A percentile compares a stretch with the other conserved stretches of the same genome.
Evolutionary conservation across 2,888 invertebrate genomes (phyloP).

Genomic region (Amorpha juglandis): DNA sequence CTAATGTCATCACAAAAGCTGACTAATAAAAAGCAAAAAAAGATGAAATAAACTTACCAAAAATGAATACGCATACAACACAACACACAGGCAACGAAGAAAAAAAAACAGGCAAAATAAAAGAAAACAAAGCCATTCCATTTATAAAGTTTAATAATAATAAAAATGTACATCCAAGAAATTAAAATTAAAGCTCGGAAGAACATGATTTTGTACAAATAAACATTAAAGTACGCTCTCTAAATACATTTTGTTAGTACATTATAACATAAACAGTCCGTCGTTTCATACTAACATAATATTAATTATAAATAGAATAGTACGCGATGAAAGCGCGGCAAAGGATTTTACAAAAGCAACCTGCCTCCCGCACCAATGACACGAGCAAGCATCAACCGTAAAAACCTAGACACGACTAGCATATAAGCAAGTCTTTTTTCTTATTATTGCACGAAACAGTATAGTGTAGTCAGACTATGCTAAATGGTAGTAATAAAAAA

Average conservation of each 20-base stretch:
- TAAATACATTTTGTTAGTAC: conserved; percentile 46
- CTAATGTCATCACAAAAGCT: conserved; percentile 28
- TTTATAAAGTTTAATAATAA: conserved; percentile 80
- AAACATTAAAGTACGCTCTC: conserved; percentile 43
- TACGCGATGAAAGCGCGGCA: conserved; percentile 14
- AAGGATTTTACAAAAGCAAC: background rate
- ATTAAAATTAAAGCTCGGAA: conserved; percentile 82
- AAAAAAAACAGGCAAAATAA: conserved; percentile 66
- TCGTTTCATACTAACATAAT: conserved; percentile 29
- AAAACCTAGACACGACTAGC: background rate
- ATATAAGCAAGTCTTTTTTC: background rate
- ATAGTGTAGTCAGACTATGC: background rate
- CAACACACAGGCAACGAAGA: conserved; percentile 67
- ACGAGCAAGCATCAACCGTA: background rate
- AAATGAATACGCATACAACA: conserved; percentile 59
- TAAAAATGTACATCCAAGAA: conserved; percentile 81
- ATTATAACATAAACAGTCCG: conserved; percentile 52
- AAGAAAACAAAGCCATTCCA: conserved; percentile 78
- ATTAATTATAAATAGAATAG: background rate
- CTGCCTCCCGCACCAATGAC: background rate
- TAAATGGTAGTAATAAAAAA: background rate
- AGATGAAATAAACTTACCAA: conserved; percentile 65
- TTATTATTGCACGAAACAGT: background rate
- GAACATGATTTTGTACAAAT: conserved; percentile 79
- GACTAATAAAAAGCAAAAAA: conserved; percentile 33